phyloP scores from a whole-genome alignment of 2,888 invertebrate species.

The Toxonevra muliebris region DNA sequence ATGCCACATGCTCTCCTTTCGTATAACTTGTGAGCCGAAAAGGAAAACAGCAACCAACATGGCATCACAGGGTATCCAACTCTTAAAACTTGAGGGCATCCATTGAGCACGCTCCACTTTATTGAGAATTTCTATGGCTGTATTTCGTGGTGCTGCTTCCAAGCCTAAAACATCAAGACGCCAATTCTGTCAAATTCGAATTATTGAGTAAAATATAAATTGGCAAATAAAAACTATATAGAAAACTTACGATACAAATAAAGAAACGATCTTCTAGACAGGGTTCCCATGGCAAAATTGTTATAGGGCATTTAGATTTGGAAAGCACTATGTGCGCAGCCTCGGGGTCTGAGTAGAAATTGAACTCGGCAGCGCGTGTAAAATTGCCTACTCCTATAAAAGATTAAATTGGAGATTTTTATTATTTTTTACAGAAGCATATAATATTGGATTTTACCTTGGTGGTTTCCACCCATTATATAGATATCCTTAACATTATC shows the following conservation, averaged over 20 bases:
- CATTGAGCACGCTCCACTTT: conserved; percentile 65
- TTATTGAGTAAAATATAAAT: neutral
- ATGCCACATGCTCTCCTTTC: conserved; percentile 60
- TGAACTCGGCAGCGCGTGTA: conserved; percentile 76
- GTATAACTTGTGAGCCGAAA: conserved; percentile 62
- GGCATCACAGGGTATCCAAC: conserved; percentile 68
- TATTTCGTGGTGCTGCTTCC: conserved; percentile 50
- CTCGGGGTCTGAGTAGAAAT: conserved; percentile 81
- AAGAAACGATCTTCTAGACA: conserved; percentile 63
- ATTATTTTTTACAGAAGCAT: neutral
- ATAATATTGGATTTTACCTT: conserved; percentile 66
- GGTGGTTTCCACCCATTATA: conserved; percentile 80
- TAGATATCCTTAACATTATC: conserved; percentile 73
- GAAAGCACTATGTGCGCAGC: conserved; percentile 78
- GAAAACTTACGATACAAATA: conserved; percentile 54
- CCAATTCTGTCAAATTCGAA: conserved; percentile 66
- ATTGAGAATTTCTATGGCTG: conserved; percentile 66
- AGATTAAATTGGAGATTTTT: neutral
- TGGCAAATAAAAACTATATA: neutral
- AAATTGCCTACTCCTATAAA: conserved; percentile 69
- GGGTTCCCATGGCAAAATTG: conserved; percentile 77
- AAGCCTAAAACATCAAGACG: conserved; percentile 65
- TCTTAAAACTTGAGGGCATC: conserved; percentile 41
- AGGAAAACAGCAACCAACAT: conserved; percentile 66
- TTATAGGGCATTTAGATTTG: conserved; percentile 69